phyloP scores from a whole-genome alignment of 2,888 invertebrate genomes.

The Tachina fera region DNA sequence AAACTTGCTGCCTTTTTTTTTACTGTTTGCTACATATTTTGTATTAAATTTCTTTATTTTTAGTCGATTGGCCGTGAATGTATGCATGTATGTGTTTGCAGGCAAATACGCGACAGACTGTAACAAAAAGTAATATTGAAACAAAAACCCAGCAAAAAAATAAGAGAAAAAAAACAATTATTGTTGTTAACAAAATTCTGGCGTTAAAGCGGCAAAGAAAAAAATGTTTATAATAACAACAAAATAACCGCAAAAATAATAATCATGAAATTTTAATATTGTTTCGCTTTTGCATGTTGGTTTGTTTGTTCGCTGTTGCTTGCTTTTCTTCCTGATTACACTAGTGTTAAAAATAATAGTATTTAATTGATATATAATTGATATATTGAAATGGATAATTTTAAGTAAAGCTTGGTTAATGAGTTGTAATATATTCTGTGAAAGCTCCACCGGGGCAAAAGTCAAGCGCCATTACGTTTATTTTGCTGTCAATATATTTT shows the following conservation, averaged over 20 bases:
- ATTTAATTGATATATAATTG: neutral
- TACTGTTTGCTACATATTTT: conserved; percentile 1
- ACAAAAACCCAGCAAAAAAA: conserved; percentile 1
- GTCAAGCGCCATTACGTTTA: too few species aligned
- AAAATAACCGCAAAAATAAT: conserved; percentile 55
- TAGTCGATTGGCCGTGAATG: conserved; percentile 13
- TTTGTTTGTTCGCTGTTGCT: neutral
- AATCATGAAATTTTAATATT: conserved; percentile 63
- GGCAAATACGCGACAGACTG: conserved; percentile 9
- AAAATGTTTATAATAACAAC: conserved; percentile 3
- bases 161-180: too few species aligned
- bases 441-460: too few species aligned
- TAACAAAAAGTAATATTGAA: conserved; percentile 26
- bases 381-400: neutral
- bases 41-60: neutral
- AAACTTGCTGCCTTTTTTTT: neutral
- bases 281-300: neutral
- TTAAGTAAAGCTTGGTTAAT: too few species aligned
- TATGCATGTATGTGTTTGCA: neutral
- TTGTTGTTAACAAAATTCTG: conserved; percentile 48
- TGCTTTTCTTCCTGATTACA: neutral
- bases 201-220: conserved; percentile 52
- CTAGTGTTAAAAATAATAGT: neutral
- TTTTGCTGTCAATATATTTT: too few species aligned
- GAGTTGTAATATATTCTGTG: too few species aligned